phyloP scores from a whole-genome alignment of 2,113 vertebrate species.

The Ranitomeya variabilis region DNA sequence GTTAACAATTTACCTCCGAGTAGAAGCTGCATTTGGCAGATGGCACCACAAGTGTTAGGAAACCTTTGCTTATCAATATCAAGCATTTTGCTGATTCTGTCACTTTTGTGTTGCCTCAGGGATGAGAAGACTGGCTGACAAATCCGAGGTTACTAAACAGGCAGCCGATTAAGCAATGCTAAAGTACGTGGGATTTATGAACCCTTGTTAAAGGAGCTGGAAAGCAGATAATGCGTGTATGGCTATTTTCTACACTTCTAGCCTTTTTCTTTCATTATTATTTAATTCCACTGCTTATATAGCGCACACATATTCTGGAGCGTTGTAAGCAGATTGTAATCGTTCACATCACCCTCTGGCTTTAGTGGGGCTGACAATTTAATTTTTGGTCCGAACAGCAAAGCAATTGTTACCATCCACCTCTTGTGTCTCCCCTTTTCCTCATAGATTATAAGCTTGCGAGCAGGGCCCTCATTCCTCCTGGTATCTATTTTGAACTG shows the following conservation, averaged over 20 bases:
- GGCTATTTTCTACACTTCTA: neutral
- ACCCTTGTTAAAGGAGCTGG: neutral
- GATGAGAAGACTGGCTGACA: neutral
- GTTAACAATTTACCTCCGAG: neutral
- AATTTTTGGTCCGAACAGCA: neutral
- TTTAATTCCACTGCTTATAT: neutral
- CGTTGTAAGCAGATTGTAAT: neutral
- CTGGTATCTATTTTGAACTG: no score
- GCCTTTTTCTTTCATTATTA: neutral
- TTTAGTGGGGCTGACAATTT: neutral
- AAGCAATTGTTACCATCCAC: no score
- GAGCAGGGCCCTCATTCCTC: no score
- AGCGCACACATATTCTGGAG: neutral
- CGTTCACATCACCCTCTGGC: neutral
- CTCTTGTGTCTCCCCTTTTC: no score
- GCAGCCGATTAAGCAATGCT: neutral
- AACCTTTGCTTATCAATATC: conserved; percentile 11
- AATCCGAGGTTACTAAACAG: neutral
- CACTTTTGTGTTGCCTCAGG: neutral
- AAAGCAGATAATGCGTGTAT: neutral
- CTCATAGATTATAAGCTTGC: no score
- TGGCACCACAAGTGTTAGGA: neutral
- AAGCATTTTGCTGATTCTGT: neutral
- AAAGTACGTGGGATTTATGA: neutral
- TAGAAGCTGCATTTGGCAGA: neutral